A percentile compares a stretch with the other conserved stretches of the same genome.
phyloP scores from a whole-genome alignment of 2,797 vertebrate species.

The Dromococcyx pavoninus region DNA sequence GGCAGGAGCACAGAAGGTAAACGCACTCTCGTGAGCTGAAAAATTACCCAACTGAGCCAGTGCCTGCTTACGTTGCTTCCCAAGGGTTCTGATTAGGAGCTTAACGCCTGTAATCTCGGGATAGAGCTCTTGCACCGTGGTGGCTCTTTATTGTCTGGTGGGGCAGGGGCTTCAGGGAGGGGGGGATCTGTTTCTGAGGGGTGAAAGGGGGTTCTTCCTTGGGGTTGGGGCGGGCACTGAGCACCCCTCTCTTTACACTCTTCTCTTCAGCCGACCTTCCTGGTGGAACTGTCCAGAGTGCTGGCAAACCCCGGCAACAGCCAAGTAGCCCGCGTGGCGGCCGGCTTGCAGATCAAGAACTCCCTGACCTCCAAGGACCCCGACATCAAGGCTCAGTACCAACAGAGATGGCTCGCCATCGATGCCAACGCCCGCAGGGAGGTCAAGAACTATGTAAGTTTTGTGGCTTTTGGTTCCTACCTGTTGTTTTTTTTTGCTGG shows the following conservation, averaged over 20 bases:
- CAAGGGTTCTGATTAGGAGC: neutral
- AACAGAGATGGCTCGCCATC: slow-evolving; percentile 97
- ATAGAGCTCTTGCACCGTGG: neutral
- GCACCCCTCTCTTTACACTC: neutral
- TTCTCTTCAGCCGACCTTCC: slow-evolving; percentile 88
- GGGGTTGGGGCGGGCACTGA: neutral
- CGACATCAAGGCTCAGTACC: slow-evolving; percentile 92
- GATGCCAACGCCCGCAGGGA: slow-evolving; percentile 90
- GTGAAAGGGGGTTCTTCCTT: neutral
- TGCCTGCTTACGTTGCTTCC: neutral
- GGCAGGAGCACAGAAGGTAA: neutral
- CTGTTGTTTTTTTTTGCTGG: fast-evolving
- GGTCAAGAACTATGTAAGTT: slow-evolving; percentile 95
- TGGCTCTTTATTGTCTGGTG: neutral
- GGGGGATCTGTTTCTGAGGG: fast-evolving
- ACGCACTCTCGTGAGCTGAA: neutral
- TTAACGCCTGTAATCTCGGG: neutral
- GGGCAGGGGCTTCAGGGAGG: neutral
- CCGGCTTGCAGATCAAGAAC: slow-evolving; percentile 97
- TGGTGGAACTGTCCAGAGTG: slow-evolving; percentile 96
- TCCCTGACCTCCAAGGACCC: slow-evolving; percentile 97
- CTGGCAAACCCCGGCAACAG: slow-evolving; percentile 97
- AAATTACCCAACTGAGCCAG: neutral
- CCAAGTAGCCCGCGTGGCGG: slow-evolving; percentile 94
- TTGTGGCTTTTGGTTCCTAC: neutral